Evolutionary conservation across 2,113 vertebrate species (phyloP).

Genomic region (Apodemus speciosus): DNA sequence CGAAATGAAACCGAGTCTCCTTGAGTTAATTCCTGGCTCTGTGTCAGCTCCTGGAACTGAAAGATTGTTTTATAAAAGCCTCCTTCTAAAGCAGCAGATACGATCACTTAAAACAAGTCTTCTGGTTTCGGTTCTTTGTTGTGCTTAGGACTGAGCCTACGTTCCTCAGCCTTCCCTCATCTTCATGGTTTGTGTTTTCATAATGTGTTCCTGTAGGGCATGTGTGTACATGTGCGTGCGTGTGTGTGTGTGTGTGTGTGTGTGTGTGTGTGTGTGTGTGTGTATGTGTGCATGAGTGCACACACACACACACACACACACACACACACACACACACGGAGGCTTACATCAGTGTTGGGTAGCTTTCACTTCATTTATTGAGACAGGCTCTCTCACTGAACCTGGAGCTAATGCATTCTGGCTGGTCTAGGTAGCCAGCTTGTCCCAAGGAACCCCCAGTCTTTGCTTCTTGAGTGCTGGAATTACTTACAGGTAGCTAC

Average conservation of each 20-base stretch:
- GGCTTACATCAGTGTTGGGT: neutral
- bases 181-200: neutral
- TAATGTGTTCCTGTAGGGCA: neutral
- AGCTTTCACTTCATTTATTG: neutral
- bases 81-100: neutral
- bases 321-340: neutral
- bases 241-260: too few relatives aligned
- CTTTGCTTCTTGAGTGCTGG: neutral
- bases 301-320: too few relatives aligned
- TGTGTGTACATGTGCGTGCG: neutral
- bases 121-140: neutral
- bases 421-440: neutral
- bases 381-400: neutral
- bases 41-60: constrained; percentile 12
- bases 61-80: constrained; percentile 20
- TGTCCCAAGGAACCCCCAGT: too few relatives aligned
- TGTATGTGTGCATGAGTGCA: too few relatives aligned
- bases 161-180: too few relatives aligned
- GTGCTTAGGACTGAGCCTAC: neutral
- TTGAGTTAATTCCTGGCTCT: constrained; percentile 60
- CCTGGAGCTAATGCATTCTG: neutral
- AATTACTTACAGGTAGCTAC: neutral
- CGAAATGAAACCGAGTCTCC: constrained; percentile 70
- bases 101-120: neutral
- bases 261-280: too few relatives aligned